A percentile compares a stretch with the other conserved stretches of the same genome.
These are phyloP conservation scores for Ophion slaviceki DNA, from an alignment of 2,888 invertebrate genomes.

Conservation along the genomic window DNA sequence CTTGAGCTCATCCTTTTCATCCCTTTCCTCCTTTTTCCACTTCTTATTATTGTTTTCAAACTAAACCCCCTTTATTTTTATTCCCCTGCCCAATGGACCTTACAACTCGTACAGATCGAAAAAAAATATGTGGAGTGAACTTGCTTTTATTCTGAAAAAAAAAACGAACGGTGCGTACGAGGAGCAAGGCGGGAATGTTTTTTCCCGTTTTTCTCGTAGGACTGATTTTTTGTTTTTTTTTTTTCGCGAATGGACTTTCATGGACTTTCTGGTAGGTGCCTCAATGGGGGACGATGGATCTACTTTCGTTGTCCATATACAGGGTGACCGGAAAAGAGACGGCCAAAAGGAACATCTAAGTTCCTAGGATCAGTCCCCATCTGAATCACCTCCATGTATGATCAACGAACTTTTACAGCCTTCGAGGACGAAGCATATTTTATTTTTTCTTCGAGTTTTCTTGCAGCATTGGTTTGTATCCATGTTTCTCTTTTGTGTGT, in stretches of 20 bases:
- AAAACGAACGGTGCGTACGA: too few relatives aligned
- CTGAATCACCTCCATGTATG: too few relatives aligned
- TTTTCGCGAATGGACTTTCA: not conserved
- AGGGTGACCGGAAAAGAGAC: constrained; percentile 1
- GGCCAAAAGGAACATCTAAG: too few relatives aligned
- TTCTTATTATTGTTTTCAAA: constrained; percentile 40
- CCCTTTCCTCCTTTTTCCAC: constrained; percentile 9
- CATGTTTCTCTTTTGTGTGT: too few relatives aligned
- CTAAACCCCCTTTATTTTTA: constrained; percentile 38
- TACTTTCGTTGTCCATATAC: constrained; percentile 21
- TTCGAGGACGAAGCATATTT: too few relatives aligned
- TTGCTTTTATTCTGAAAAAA: too few relatives aligned
- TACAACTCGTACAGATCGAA: constrained; percentile 3
- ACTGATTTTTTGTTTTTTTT: not conserved
- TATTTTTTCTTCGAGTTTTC: too few relatives aligned
- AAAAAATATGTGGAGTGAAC: not conserved
- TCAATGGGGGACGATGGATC: constrained; percentile 7
- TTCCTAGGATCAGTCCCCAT: too few relatives aligned
- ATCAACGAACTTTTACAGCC: too few relatives aligned
- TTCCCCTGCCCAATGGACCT: constrained; percentile 24
- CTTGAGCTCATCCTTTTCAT: constrained; percentile 16
- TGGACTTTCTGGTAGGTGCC: constrained; percentile 2
- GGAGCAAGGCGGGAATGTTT: not conserved
- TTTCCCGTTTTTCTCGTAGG: not conserved
- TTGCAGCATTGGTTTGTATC: too few relatives aligned